Conservation (phyloP, 2,113 vertebrate genomes). For the Misgurnus mizolepis region DNA sequence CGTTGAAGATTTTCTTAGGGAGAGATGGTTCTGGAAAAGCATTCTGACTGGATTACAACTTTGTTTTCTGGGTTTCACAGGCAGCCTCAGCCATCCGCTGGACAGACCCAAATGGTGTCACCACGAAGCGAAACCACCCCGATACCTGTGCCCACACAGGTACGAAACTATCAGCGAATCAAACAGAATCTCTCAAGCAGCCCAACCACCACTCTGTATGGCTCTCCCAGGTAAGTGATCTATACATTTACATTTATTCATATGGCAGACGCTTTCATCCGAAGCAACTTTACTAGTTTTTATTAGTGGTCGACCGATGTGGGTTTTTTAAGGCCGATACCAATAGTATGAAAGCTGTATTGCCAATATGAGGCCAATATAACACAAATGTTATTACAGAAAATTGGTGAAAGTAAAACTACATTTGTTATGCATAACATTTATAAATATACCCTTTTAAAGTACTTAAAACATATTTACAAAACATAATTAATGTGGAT, state of each 20-base stretch:
- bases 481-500: too few relatives aligned
- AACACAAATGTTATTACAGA: too few relatives aligned
- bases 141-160: conserved; percentile 93
- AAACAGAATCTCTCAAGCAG: conserved; percentile 93
- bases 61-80: conserved; percentile 66
- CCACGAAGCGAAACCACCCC: conserved; percentile 88
- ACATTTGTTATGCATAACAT: too few relatives aligned
- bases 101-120: conserved; percentile 76
- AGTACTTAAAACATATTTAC: too few relatives aligned
- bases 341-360: too few relatives aligned
- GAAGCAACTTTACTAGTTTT: too few relatives aligned
- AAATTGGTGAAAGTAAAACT: too few relatives aligned
- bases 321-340: too few relatives aligned
- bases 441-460: too few relatives aligned
- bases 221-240: conserved; percentile 86
- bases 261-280: too few relatives aligned
- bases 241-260: not conserved
- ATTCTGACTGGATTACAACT: conserved; percentile 44
- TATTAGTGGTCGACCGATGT: too few relatives aligned
- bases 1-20: not conserved
- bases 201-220: conserved; percentile 79
- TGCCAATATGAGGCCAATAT: too few relatives aligned
- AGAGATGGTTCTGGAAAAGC: conserved; percentile 43
- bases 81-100: conserved; percentile 75
- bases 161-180: conserved; percentile 95